Conservation (phyloP, 2,113 vertebrate species). For the Seriola quinqueradiata region DNA sequence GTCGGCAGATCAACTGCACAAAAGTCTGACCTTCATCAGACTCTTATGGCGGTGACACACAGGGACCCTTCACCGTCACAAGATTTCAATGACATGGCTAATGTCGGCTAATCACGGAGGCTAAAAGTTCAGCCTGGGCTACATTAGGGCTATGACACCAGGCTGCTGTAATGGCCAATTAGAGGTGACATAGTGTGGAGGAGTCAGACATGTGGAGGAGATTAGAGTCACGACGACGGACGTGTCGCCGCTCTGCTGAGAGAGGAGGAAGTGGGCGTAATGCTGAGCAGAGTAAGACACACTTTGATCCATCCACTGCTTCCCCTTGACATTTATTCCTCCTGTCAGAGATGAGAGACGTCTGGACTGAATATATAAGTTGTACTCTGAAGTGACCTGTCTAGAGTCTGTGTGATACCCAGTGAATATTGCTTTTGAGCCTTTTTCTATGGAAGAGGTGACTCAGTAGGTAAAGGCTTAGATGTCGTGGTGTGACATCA, state of each 20-base stretch:
- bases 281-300: not conserved
- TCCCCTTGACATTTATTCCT: not conserved
- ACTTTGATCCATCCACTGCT: conserved; percentile 34
- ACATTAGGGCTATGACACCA: not conserved
- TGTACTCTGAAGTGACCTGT: not conserved
- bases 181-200: conserved; percentile 41
- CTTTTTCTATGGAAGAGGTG: not conserved
- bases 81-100: conserved; percentile 26
- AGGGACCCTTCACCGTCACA: not conserved
- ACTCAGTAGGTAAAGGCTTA: not conserved
- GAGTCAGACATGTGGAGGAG: conserved; percentile 40
- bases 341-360: not conserved
- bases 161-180: conserved; percentile 64
- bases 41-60: not conserved
- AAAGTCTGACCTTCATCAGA: conserved; percentile 9
- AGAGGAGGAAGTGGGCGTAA: conserved; percentile 27
- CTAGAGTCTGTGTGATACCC: not conserved
- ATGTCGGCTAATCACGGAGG: conserved; percentile 44
- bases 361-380: not conserved
- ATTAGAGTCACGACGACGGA: conserved; percentile 34
- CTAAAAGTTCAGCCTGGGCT: conserved; percentile 32
- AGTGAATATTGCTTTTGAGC: not conserved
- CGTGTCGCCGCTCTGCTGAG: not conserved
- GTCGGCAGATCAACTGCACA: not conserved
- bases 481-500: conserved; percentile 2